phyloP scores from a whole-genome alignment of 2,113 vertebrate species.

The Falco punctatus region DNA sequence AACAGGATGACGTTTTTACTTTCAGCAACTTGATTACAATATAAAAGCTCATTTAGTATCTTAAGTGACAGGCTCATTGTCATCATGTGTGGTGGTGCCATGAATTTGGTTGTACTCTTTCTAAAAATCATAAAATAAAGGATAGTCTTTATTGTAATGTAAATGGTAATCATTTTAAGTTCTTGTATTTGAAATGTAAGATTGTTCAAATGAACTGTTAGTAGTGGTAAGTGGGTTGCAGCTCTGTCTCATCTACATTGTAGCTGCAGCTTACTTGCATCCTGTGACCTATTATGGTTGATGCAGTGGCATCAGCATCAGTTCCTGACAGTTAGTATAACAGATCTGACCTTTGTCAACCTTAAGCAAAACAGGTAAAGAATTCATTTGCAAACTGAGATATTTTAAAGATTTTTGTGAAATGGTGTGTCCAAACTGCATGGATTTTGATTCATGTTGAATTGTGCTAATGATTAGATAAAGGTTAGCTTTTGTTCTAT shows the following conservation, averaged over 20 bases:
- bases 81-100: background rate
- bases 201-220: background rate
- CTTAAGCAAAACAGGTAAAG: background rate
- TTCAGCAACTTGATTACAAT: background rate
- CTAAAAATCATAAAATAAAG: background rate
- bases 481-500: background rate
- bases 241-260: fast-evolving
- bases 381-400: background rate
- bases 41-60: background rate
- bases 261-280: background rate
- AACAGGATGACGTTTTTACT: background rate
- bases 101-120: background rate
- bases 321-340: background rate
- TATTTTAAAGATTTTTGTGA: background rate
- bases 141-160: background rate
- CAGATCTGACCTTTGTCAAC: background rate
- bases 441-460: background rate
- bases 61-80: background rate
- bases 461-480: background rate
- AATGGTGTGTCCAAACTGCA: background rate
- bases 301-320: background rate
- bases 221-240: background rate
- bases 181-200: background rate
- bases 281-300: background rate
- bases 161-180: background rate